Evolutionary conservation across 1,140 invertebrate species (phyloP).

Genomic region (Globodera ellingtonae): DNA sequence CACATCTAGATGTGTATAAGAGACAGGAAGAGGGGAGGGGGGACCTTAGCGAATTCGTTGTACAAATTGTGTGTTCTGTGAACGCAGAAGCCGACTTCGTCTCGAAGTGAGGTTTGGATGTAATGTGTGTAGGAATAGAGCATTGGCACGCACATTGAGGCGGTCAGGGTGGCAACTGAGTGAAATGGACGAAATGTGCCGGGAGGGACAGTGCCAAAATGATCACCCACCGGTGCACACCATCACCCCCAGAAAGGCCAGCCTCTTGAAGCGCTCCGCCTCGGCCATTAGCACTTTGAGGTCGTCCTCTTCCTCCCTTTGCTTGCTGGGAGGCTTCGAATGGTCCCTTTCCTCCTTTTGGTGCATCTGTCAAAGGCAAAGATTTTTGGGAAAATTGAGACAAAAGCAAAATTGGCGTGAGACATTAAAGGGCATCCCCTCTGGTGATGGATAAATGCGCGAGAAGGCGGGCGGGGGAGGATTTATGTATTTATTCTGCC

Average conservation of each 20-base stretch:
- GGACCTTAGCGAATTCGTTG: constrained; percentile 35
- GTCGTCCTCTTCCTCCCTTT: constrained; percentile 11
- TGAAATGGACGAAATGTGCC: constrained; percentile 15
- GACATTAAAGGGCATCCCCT: no score
- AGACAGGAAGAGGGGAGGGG: no score
- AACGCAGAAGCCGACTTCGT: constrained; percentile 56
- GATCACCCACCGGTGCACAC: constrained; percentile 26
- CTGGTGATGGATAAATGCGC: not conserved
- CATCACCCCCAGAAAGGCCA: constrained; percentile 53
- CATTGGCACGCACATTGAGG: constrained; percentile 54
- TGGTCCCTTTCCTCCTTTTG: not conserved
- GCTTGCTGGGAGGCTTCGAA: not conserved
- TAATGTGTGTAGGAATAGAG: constrained; percentile 59
- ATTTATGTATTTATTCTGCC: not conserved
- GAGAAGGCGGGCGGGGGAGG: not conserved
- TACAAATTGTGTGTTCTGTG: constrained; percentile 47
- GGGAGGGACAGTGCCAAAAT: not conserved
- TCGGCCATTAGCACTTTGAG: constrained; percentile 30
- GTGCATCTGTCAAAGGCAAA: not conserved
- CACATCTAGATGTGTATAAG: no score
- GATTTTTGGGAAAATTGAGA: not conserved
- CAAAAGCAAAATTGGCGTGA: no score
- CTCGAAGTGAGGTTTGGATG: constrained; percentile 52
- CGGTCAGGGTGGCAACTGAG: constrained; percentile 55
- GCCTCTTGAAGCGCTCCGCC: constrained; percentile 34